phyloP scores from a whole-genome alignment of 2,797 vertebrate species.

The Gymnopithys bicolor region DNA sequence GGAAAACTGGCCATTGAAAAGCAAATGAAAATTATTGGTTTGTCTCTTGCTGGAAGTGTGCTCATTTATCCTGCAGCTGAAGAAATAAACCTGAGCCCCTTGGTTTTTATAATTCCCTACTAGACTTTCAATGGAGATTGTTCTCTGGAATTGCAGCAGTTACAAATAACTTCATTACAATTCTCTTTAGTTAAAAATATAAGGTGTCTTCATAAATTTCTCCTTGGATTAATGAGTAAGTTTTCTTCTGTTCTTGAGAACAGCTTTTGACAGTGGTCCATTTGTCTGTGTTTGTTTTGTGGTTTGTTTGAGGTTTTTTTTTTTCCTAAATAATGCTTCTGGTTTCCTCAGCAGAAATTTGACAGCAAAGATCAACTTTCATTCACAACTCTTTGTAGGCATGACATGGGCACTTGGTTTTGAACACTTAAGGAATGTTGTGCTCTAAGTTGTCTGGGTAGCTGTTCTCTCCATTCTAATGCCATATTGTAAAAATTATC shows the following conservation, averaged over 20 bases:
- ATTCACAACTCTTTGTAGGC: background rate
- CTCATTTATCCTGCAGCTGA: background rate
- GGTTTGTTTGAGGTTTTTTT: accelerated
- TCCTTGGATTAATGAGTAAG: background rate
- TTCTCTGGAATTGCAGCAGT: background rate
- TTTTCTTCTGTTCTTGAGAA: background rate
- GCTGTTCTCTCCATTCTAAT: background rate
- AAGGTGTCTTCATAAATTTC: background rate
- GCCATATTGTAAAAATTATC: background rate
- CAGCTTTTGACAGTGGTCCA: background rate
- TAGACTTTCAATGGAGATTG: background rate
- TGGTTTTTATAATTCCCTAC: background rate
- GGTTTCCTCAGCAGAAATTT: background rate
- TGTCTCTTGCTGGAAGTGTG: background rate
- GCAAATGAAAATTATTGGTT: background rate
- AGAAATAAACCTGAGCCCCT: background rate
- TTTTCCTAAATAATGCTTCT: background rate
- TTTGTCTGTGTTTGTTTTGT: background rate
- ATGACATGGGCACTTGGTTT: background rate
- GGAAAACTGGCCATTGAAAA: background rate
- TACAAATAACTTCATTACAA: background rate
- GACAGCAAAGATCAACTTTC: background rate
- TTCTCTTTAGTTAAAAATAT: background rate
- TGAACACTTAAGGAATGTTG: background rate
- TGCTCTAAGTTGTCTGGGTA: background rate